Evolutionary conservation across 2,888 invertebrate genomes (phyloP), one percentile per base, ranked within the genome.

Genomic region (Octonoba sinensis): DNA sequence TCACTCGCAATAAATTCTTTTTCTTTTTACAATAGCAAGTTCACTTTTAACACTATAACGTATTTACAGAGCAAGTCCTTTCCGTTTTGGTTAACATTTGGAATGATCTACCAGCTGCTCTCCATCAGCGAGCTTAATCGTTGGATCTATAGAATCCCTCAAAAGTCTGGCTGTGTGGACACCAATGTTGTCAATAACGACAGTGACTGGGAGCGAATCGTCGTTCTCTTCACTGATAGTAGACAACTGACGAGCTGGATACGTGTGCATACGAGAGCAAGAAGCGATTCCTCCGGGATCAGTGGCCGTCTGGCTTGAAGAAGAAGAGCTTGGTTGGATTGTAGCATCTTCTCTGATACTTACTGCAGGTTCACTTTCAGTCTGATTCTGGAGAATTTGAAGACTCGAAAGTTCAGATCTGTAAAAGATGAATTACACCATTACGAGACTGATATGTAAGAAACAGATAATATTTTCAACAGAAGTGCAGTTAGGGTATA

Each of bases 151-250:
- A 20, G 73, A 62, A 16, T 73, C 62, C 8, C 36, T 11, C 62
- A 81, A 20, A 4, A 81, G 62, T 16, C 69, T 54, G 6, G 79
- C 46, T 1, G 79, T 36, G 20, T 73, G 67, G 3, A 81, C 56
- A 12, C 79, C 79, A 16, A 81, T 81, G 56, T 57, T 64, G 69
- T 81, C 79, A 13, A 81, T 81, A 20, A 81, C 73, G 1, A 81
- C 79, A 3, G 62, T 60, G 24, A 81, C 36, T 11, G 77, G 70
- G 15, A 22, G 22, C n/a, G 22, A 18, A 2, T 81, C 79, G 3
- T 69, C 64, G 16, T 44, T 27, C 16, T 81, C 79, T 36, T 72
- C 71, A 16, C 18, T 46, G 24, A 74, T 73, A 16, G 79, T 67
- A 16, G 73, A 60, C 18, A 81, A 46, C 6, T 44, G 62, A 0